Conservation (phyloP, 2,113 vertebrate genomes). For the Suncus etruscus region DNA sequence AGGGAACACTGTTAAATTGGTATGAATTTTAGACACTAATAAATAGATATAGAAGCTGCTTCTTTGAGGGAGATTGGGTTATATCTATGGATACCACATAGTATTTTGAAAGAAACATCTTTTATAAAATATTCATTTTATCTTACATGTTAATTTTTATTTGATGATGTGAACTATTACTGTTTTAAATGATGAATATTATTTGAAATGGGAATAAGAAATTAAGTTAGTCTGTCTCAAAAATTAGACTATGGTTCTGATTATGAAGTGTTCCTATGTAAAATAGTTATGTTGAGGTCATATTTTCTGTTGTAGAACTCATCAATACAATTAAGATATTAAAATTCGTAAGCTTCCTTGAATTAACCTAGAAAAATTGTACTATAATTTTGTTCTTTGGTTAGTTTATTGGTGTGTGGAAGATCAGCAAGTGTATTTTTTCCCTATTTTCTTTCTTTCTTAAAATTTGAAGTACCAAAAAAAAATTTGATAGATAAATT, state of each 20-base stretch:
- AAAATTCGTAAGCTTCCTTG: not conserved
- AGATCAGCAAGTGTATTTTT: not conserved
- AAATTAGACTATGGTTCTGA: not conserved
- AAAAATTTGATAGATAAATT: not conserved
- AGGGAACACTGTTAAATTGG: not conserved
- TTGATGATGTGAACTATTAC: not conserved
- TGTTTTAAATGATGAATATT: not conserved
- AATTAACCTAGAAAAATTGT: not conserved
- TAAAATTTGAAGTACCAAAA: constrained; percentile 13
- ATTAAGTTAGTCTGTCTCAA: not conserved
- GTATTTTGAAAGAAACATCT: not conserved
- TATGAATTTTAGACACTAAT: not conserved
- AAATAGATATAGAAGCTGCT: not conserved
- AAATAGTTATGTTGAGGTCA: not conserved
- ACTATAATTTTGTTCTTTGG: not conserved
- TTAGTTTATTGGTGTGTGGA: not conserved
- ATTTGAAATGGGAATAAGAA: not conserved
- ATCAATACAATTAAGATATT: not conserved
- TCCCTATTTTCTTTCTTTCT: not conserved
- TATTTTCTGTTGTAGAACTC: not conserved
- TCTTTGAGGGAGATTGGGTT: not conserved
- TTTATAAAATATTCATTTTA: constrained; percentile 8
- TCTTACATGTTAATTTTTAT: not conserved
- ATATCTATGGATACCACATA: not conserved
- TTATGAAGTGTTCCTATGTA: not conserved